A percentile compares a stretch with the other conserved stretches of the same genome.
Conservation (phyloP, 1,140 invertebrate species). For the Pseudobourletiella spinata region DNA sequence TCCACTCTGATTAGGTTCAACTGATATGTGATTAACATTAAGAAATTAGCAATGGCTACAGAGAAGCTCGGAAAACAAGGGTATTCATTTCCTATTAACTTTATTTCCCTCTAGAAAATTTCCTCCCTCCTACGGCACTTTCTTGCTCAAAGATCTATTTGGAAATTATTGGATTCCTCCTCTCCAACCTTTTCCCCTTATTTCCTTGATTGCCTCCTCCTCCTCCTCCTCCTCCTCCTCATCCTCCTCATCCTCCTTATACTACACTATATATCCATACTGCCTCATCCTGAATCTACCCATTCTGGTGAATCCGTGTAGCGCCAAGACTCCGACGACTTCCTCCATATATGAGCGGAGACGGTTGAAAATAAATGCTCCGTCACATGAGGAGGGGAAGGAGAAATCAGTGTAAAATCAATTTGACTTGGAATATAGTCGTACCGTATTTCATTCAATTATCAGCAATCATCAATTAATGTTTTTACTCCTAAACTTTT, state of each 20-base stretch:
- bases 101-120: not conserved
- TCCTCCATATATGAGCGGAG: too few relatives aligned
- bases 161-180: not conserved
- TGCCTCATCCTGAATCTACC: too few relatives aligned
- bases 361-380: too few relatives aligned
- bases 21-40: constrained; percentile 6
- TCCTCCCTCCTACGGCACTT: not conserved
- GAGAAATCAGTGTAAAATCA: too few relatives aligned
- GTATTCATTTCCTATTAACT: not conserved
- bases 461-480: too few relatives aligned
- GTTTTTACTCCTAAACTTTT: too few relatives aligned
- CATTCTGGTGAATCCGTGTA: constrained; percentile 10
- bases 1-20: constrained; percentile 4
- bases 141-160: not conserved
- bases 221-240: not conserved
- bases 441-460: too few relatives aligned
- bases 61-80: not conserved
- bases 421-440: too few relatives aligned
- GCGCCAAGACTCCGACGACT: not conserved
- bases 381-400: too few relatives aligned
- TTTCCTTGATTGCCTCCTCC: not conserved
- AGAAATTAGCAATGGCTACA: constrained; percentile 5
- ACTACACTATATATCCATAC: too few relatives aligned
- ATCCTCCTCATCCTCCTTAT: constrained; percentile 3
- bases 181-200: not conserved